Evolutionary conservation across 2,888 invertebrate species (phyloP).

Genomic region (Neoascia interrupta): DNA sequence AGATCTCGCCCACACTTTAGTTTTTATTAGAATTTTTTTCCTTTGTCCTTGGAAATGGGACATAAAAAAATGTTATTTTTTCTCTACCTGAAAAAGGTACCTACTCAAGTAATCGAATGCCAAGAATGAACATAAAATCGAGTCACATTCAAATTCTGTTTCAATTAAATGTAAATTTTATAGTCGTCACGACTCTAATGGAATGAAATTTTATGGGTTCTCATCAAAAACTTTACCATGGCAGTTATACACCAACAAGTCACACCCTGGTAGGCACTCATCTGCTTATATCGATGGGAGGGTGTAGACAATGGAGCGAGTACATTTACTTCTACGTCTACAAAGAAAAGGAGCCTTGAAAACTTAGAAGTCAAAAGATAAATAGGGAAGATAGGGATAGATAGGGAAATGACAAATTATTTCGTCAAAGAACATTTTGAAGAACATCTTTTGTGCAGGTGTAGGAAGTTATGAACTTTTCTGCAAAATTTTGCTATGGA

Average conservation of each 20-base stretch:
- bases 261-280: constrained; percentile 8
- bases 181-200: neutral
- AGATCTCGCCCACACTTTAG: too few species aligned
- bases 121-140: neutral
- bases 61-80: neutral
- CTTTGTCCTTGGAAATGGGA: neutral
- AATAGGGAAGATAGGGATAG: too few species aligned
- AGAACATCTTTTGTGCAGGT: too few species aligned
- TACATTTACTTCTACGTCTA: neutral
- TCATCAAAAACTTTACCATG: constrained; percentile 4
- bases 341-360: neutral
- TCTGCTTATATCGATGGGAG: neutral
- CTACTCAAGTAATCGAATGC: neutral
- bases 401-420: constrained; percentile 32
- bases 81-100: neutral
- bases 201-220: constrained; percentile 1
- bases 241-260: constrained; percentile 7
- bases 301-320: neutral
- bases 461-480: too few species aligned
- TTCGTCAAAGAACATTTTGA: too few species aligned
- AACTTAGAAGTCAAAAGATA: constrained; percentile 25
- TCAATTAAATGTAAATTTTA: neutral
- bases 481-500: too few species aligned
- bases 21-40: too few species aligned
- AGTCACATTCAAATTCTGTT: neutral